phyloP scores from a whole-genome alignment of 2,797 vertebrate species.

The Oreonectes daqikongensis region DNA sequence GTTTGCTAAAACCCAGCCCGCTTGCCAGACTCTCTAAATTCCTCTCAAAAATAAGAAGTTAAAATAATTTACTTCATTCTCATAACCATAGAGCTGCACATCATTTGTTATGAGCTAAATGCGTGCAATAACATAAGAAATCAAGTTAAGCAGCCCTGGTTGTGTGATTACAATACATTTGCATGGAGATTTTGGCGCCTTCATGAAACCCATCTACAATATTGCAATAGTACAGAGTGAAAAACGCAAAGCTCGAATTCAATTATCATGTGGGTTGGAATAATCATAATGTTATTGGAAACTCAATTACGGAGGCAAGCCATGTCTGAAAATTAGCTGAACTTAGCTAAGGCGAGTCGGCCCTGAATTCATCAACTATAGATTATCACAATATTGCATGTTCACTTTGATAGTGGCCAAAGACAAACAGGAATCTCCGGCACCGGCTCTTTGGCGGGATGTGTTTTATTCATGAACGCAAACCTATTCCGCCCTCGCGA shows the following conservation, averaged over 20 bases:
- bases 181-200: constrained; percentile 61
- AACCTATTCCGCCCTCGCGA: constrained; percentile 96
- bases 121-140: constrained; percentile 98
- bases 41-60: constrained; percentile 79
- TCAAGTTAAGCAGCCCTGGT: constrained; percentile 98
- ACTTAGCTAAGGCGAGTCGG: constrained; percentile 98
- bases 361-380: constrained; percentile 99
- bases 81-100: constrained; percentile 76
- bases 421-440: constrained; percentile 93
- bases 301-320: constrained; percentile 99
- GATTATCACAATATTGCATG: constrained; percentile 99
- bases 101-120: constrained; percentile 91
- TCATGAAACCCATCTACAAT: constrained; percentile 88
- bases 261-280: constrained; percentile 98
- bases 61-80: constrained; percentile 81
- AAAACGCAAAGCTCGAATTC: constrained; percentile 88
- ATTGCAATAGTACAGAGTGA: constrained; percentile 92
- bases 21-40: constrained; percentile 66
- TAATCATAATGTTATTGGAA: constrained; percentile 99
- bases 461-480: constrained; percentile 99
- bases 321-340: constrained; percentile 99
- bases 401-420: constrained; percentile 99
- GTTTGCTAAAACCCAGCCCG: constrained; percentile 35
- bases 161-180: constrained; percentile 79
- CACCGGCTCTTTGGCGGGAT: constrained; percentile 90